Evolutionary conservation across 2,888 invertebrate genomes (phyloP), one percentile per base, ranked within the genome.

Genomic region (Drosophila colorata): DNA sequence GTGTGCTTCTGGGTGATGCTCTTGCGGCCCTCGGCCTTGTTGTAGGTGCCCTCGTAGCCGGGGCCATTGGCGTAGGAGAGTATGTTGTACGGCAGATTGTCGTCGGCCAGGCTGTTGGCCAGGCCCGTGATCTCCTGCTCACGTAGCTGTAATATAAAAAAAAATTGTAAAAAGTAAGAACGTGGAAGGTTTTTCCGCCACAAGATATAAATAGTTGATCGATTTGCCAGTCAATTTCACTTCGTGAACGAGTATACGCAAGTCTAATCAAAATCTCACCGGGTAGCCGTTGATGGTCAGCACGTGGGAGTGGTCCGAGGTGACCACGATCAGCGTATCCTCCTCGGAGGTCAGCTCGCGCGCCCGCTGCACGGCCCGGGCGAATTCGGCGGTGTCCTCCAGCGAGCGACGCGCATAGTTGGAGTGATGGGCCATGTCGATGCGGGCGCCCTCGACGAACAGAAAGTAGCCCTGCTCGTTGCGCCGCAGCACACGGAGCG

Each of bases 251-350:
- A n/a, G n/a, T n/a, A n/a, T n/a, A n/a, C n/a, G n/a, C n/a, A n/a
- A n/a, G n/a, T n/a, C n/a, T n/a, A n/a, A n/a, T n/a, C n/a, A 0
- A n/a, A 13, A 28, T 73, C 96, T 92, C 49, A 93, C 93, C 44
- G 96, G 95, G 89, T 97, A 97, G 0, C 97, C 97, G 66, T 94
- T 95, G 61, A 96, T 94, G 7, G 95, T 94, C 95, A 97, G 94
- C 0, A 95, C 95, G 88, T 97, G 97, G 1, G 96, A 95, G 85
- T 97, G 97, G 91, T 97, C 97, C 0, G 97, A 94, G 0, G 97
- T 96, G 3, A 97, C 97, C 0, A 98, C 94, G 11, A 97, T 94
- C n/a, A 98, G 92, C 0, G 98, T 98, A 28, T 98, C 96, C 0
- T 95, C 93, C 0, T 91, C 91, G 57, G 94, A 92, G 0, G 95